A percentile compares a stretch with the other conserved stretches of the same genome.
Evolutionary conservation across 2,113 vertebrate genomes (phyloP).

Genomic region (Xenopus laevis): DNA sequence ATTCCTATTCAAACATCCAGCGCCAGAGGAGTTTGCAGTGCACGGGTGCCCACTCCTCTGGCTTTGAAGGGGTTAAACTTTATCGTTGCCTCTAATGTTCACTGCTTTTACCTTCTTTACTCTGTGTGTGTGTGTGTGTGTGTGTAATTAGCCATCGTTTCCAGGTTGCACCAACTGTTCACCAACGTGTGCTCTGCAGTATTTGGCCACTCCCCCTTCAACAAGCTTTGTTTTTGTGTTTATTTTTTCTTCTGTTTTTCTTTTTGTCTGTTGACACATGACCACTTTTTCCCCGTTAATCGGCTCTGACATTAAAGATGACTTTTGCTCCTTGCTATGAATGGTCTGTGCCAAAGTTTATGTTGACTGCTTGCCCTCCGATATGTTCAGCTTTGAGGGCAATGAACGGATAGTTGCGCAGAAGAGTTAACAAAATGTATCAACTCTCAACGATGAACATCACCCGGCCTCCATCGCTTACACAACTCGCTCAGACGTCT

Average conservation of each 20-base stretch:
- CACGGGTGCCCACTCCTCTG: neutral
- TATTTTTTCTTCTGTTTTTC: neutral
- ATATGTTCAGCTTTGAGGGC: constrained; percentile 2
- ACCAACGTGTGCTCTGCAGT: constrained; percentile 20
- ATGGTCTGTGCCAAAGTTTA: neutral
- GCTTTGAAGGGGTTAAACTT: constrained; percentile 28
- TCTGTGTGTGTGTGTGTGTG: neutral
- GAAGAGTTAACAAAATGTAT: neutral
- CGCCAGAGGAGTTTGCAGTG: constrained; percentile 5
- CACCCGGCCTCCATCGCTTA: neutral
- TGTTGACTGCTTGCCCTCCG: constrained; percentile 17
- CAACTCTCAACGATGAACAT: too few species aligned
- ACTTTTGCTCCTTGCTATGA: constrained; percentile 28
- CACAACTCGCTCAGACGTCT: neutral
- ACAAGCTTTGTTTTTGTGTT: neutral
- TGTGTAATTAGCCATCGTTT: constrained; percentile 25
- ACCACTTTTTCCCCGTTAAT: constrained; percentile 22
- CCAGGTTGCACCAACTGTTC: constrained; percentile 6
- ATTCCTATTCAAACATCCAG: neutral
- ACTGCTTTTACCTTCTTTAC: neutral
- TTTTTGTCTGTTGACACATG: constrained; percentile 10
- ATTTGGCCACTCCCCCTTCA: constrained; percentile 2
- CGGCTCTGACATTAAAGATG: constrained; percentile 32
- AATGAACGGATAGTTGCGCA: constrained; percentile 6
- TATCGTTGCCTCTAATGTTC: constrained; percentile 20